A percentile compares a stretch with the other conserved stretches of the same genome.
Evolutionary conservation across 1,140 invertebrate species (phyloP).

Genomic region (Drosophila virilis): DNA sequence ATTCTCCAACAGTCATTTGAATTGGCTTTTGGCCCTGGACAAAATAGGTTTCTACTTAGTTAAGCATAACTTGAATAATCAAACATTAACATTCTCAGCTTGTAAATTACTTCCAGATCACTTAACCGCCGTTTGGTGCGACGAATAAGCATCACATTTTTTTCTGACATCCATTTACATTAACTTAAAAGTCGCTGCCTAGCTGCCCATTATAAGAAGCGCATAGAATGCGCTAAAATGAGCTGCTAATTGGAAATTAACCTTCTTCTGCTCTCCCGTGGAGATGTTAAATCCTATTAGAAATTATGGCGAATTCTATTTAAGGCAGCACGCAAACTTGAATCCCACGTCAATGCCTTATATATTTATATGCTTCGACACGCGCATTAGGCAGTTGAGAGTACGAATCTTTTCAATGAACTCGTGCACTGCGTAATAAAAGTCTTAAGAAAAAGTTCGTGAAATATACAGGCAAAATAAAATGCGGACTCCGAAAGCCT

Average conservation of each 20-base stretch:
- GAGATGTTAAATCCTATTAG: constrained; percentile 22
- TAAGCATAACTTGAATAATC: not conserved
- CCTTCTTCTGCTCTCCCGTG: not conserved
- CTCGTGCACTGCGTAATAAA: constrained; percentile 6
- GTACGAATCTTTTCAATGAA: not conserved
- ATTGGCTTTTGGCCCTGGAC: no score
- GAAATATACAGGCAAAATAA: constrained; percentile 2
- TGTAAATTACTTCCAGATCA: constrained; percentile 22
- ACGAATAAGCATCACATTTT: constrained; percentile 2
- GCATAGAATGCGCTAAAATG: not conserved
- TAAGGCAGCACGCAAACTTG: constrained; percentile 5
- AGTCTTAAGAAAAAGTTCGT: constrained; percentile 2
- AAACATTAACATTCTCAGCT: constrained; percentile 5
- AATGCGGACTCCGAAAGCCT: constrained; percentile 50
- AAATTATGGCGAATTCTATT: constrained; percentile 23
- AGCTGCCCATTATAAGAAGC: constrained; percentile 22
- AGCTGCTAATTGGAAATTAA: constrained; percentile 37
- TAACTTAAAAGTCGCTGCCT: constrained; percentile 7
- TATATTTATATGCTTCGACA: constrained; percentile 25
- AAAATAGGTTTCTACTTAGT: constrained; percentile 7
- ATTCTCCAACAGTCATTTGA: no score
- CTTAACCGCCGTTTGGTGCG: constrained; percentile 7
- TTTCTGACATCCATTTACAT: not conserved
- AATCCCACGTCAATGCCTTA: constrained; percentile 13
- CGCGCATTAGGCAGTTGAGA: constrained; percentile 10